A percentile compares a stretch with the other conserved stretches of the same genome.
Evolutionary conservation across 1,140 invertebrate species (phyloP).

Genomic region (Zaprionus nigranus): DNA sequence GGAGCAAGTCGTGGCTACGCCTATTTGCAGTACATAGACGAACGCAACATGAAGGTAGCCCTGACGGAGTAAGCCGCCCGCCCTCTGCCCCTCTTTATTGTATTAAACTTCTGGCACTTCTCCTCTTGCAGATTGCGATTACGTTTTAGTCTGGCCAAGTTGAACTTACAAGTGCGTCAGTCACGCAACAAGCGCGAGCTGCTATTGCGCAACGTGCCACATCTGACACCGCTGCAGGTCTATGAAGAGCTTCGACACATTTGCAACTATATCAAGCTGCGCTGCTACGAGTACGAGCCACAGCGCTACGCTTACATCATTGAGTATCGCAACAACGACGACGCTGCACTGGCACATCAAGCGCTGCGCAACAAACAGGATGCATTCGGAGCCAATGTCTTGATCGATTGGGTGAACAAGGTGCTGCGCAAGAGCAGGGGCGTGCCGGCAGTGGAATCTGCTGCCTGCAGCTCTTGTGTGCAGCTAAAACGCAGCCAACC

Average conservation of each 20-base stretch:
- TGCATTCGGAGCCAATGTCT: conserved; percentile 30
- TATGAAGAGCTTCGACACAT: conserved; percentile 44
- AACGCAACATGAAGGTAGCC: not conserved
- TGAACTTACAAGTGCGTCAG: conserved; percentile 7
- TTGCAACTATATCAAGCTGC: conserved; percentile 24
- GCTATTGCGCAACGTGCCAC: conserved; percentile 6
- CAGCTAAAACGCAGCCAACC: not conserved
- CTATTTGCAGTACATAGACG: conserved; percentile 61
- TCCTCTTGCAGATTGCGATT: conserved; percentile 21
- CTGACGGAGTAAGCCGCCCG: not conserved
- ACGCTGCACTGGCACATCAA: conserved; percentile 39
- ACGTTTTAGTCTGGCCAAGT: not conserved
- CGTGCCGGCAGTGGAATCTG: not conserved
- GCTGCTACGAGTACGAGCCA: conserved; percentile 25
- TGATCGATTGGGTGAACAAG: conserved; percentile 41
- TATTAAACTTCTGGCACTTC: no score
- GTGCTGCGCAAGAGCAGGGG: not conserved
- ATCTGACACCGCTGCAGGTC: conserved; percentile 39
- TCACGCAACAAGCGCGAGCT: conserved; percentile 46
- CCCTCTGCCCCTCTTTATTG: no score
- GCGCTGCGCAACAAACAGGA: conserved; percentile 5
- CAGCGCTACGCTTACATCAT: conserved; percentile 31
- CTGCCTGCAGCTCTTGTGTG: conserved; percentile 27
- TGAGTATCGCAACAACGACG: conserved; percentile 48
- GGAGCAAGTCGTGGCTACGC: conserved; percentile 54